phyloP scores from a whole-genome alignment of 2,888 invertebrate genomes.

The Melanargia galathea region DNA sequence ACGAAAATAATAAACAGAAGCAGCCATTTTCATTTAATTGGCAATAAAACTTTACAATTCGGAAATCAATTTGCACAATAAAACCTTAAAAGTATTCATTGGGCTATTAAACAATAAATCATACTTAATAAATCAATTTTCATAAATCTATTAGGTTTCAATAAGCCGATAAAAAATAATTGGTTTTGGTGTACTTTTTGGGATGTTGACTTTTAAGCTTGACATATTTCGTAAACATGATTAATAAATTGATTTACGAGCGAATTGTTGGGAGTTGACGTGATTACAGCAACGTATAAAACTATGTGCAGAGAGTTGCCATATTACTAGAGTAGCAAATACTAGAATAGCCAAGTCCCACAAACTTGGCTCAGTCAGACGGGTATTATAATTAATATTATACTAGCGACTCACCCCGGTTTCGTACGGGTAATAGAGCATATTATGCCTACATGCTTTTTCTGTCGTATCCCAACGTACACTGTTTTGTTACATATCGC shows the following conservation, averaged over 20 bases:
- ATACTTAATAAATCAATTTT: constrained; percentile 43
- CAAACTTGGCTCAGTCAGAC: too few relatives aligned
- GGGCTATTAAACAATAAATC: constrained; percentile 40
- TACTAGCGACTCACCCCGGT: too few relatives aligned
- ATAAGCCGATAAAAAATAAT: constrained; percentile 19
- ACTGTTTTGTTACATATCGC: too few relatives aligned
- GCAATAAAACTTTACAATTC: constrained; percentile 46
- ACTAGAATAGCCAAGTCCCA: too few relatives aligned
- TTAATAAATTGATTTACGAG: constrained; percentile 5
- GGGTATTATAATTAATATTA: too few relatives aligned
- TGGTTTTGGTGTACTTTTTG: constrained; percentile 11
- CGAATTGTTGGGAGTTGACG: neutral
- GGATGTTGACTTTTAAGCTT: constrained; percentile 7
- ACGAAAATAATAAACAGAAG: constrained; percentile 38
- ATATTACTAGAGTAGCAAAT: too few relatives aligned
- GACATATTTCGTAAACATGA: constrained; percentile 11
- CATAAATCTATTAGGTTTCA: constrained; percentile 18
- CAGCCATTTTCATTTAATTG: constrained; percentile 47
- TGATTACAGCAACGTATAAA: too few relatives aligned
- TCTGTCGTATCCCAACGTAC: too few relatives aligned
- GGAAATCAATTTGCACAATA: constrained; percentile 40
- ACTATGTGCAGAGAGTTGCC: too few relatives aligned
- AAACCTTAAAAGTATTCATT: constrained; percentile 37
- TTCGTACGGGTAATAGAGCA: too few relatives aligned
- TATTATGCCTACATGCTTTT: too few relatives aligned